phyloP scores from a whole-genome alignment of 2,113 vertebrate genomes.

The Tichodroma muraria region DNA sequence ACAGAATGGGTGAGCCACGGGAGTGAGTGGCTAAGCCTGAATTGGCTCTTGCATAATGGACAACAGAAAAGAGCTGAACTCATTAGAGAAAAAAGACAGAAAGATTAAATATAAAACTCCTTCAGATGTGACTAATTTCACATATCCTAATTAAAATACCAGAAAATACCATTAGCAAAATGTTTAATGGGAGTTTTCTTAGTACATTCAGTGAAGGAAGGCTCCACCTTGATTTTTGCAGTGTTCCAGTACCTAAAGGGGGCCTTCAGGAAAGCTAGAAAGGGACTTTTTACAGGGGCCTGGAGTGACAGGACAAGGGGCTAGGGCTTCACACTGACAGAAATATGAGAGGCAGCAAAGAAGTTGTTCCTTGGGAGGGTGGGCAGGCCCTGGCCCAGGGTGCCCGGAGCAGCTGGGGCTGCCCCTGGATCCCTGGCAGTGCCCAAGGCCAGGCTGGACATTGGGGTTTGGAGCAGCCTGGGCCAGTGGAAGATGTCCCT shows the following conservation, averaged over 20 bases:
- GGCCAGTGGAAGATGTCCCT: neutral
- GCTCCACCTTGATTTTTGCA: neutral
- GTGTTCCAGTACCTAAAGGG: neutral
- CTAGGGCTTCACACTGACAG: neutral
- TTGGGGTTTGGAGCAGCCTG: neutral
- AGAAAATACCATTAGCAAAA: neutral
- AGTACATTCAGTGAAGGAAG: neutral
- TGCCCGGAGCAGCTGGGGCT: neutral
- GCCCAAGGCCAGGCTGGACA: neutral
- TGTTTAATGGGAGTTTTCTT: neutral
- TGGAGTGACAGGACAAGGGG: rapidly evolving
- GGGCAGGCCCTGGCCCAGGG: neutral
- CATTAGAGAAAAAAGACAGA: neutral
- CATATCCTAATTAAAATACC: neutral
- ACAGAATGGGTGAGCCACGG: neutral
- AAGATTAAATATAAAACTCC: neutral
- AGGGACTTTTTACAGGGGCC: neutral
- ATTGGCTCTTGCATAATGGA: neutral
- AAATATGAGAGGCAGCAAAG: neutral
- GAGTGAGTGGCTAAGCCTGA: neutral
- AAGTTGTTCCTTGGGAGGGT: neutral
- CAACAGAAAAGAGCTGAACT: neutral
- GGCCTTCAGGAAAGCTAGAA: neutral
- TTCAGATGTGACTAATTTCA: neutral
- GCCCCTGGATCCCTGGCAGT: neutral